Percentiles rank a stretch among this genome's conserved stretches.
These are phyloP conservation scores for Bovichtus variegatus DNA, from an alignment of 2,797 vertebrate species.

Conservation along the genomic window DNA sequence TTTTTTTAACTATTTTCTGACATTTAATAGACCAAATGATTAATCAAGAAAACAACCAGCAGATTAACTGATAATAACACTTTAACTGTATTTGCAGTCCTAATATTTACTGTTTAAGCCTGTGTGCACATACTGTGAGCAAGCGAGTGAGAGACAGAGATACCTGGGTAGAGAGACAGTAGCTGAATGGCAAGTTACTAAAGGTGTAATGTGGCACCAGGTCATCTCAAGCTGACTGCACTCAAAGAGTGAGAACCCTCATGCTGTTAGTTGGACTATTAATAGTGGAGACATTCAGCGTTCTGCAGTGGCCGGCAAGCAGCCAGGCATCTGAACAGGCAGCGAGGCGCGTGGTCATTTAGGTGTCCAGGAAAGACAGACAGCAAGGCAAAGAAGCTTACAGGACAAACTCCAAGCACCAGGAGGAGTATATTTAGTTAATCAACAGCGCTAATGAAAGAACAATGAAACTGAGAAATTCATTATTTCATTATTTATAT, in stretches of 20 bases:
- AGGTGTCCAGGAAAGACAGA: conserved; percentile 35
- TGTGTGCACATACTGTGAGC: not conserved
- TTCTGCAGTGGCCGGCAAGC: conserved; percentile 47
- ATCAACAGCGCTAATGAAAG: not conserved
- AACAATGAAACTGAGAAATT: not conserved
- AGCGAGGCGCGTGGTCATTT: conserved; percentile 40
- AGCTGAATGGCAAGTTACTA: conserved; percentile 16
- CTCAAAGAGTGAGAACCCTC: conserved; percentile 63
- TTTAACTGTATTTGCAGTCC: too few species aligned
- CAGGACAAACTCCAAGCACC: conserved; percentile 7
- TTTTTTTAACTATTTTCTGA: too few species aligned
- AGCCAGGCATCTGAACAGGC: conserved; percentile 55
- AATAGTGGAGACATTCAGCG: conserved; percentile 68
- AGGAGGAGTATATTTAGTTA: not conserved
- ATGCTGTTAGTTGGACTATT: conserved; percentile 70
- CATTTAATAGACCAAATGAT: too few species aligned
- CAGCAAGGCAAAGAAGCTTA: conserved; percentile 27
- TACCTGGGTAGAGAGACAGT: not conserved
- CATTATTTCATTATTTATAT: not conserved
- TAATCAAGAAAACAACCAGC: too few species aligned
- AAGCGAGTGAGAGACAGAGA: not conserved
- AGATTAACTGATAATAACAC: too few species aligned
- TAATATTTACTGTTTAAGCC: not conserved
- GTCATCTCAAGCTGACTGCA: conserved; percentile 65
- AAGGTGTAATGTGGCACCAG: conserved; percentile 51